These are phyloP conservation scores for Palythoa grandis DNA, from an alignment of 92 coral and sea anemone species.

Conservation along the genomic window DNA sequence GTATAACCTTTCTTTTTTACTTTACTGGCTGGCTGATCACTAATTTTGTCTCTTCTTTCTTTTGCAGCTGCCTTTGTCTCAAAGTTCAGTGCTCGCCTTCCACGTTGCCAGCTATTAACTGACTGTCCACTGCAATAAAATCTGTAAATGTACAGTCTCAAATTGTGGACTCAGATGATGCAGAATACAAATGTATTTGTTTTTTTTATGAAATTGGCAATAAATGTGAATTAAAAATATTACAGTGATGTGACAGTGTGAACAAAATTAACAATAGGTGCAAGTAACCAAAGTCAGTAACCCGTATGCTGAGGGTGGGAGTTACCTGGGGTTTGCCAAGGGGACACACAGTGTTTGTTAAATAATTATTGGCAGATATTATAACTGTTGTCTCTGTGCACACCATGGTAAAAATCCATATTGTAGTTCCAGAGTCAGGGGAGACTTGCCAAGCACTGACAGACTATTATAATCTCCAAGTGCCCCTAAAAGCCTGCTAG, in stretches of 20 bases:
- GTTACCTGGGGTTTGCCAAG: slow-evolving; percentile 13
- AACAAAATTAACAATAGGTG: background rate
- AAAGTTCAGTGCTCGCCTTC: slow-evolving; percentile 27
- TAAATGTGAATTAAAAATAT: background rate
- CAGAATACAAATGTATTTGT: background rate
- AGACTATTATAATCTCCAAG: background rate
- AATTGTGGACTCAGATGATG: background rate
- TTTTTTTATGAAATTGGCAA: background rate
- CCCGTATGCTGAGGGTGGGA: background rate
- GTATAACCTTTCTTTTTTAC: slow-evolving; percentile 42
- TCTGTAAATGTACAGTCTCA: background rate
- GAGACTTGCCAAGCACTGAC: background rate
- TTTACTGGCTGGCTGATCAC: background rate
- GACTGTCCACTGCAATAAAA: background rate
- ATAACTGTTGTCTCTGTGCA: background rate
- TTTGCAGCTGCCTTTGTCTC: slow-evolving; percentile 52
- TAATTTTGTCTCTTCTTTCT: slow-evolving; percentile 24
- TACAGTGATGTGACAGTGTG: background rate
- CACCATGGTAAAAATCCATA: background rate
- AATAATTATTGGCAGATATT: background rate
- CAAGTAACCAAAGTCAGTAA: background rate
- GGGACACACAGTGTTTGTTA: background rate
- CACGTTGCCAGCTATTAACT: slow-evolving; percentile 4
- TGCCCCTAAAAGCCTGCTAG: background rate
- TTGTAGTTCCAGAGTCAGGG: background rate